phyloP scores from a whole-genome alignment of 2,888 invertebrate species.

The Philaethria dido region DNA sequence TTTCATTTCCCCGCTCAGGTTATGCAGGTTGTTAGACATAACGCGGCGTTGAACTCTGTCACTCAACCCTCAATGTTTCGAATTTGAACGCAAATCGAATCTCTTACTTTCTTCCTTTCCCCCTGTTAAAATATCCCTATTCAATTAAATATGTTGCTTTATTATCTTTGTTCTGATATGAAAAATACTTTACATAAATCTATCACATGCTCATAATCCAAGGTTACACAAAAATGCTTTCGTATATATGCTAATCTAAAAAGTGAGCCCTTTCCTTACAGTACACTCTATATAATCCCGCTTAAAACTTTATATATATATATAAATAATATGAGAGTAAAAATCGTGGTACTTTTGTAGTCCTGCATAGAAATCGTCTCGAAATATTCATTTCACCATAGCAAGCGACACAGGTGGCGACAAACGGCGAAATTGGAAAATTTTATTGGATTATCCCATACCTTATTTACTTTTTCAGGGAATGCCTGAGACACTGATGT shows the following conservation, averaged over 20 bases:
- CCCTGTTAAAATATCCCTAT: no score
- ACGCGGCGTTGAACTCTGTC: no score
- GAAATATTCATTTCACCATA: slow-evolving; percentile 53
- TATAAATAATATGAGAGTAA: slow-evolving; percentile 51
- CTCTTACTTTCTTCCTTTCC: no score
- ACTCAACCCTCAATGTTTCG: no score
- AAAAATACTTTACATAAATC: neutral
- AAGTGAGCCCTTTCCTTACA: slow-evolving; percentile 3
- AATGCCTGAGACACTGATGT: slow-evolving; percentile 28
- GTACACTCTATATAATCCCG: slow-evolving; percentile 18
- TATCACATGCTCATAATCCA: neutral
- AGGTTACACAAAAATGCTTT: slow-evolving; percentile 15
- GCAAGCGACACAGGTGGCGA: slow-evolving; percentile 52
- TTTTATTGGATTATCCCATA: slow-evolving; percentile 51
- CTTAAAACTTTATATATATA: slow-evolving; percentile 43
- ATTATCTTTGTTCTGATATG: neutral
- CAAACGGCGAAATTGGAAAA: slow-evolving; percentile 54
- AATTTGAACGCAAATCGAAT: no score
- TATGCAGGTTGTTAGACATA: no score
- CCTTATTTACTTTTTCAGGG: slow-evolving; percentile 45
- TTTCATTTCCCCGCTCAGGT: no score
- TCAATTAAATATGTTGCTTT: neutral
- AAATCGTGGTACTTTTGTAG: slow-evolving; percentile 42
- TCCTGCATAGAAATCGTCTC: slow-evolving; percentile 44
- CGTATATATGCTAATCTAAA: slow-evolving; percentile 6